phyloP scores from a whole-genome alignment of 2,888 invertebrate species.

The Synanthedon formicaeformis region DNA sequence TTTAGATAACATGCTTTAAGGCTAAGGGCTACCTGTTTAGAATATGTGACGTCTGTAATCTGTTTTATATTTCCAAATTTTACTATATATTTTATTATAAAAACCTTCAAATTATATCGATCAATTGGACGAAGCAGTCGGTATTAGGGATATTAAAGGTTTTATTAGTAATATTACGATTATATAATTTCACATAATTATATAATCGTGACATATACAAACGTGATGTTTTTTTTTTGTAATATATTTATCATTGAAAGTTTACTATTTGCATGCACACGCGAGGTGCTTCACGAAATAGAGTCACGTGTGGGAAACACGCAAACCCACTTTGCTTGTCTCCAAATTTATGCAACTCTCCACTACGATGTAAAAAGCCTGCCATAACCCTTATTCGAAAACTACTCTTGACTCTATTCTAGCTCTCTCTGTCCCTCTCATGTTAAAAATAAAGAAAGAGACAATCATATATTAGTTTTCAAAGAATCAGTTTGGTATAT shows the following conservation, averaged over 20 bases:
- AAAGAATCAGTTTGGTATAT: conserved; percentile 16
- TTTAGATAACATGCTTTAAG: too few species aligned
- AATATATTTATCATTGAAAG: not conserved
- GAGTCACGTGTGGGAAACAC: conserved; percentile 48
- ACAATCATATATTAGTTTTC: conserved; percentile 2
- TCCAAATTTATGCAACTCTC: conserved; percentile 51
- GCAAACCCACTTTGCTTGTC: conserved; percentile 51
- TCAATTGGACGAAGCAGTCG: too few species aligned
- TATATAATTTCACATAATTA: too few species aligned
- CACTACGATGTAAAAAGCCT: conserved; percentile 20
- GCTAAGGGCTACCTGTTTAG: too few species aligned
- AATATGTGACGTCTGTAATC: too few species aligned
- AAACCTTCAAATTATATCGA: too few species aligned
- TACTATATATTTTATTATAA: too few species aligned
- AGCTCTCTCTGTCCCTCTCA: not conserved
- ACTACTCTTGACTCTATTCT: not conserved
- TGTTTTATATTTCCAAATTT: too few species aligned
- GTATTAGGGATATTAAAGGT: too few species aligned
- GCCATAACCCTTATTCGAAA: conserved; percentile 15
- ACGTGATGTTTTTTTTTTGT: too few species aligned
- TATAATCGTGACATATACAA: too few species aligned
- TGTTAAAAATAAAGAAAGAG: not conserved
- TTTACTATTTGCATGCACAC: conserved; percentile 5
- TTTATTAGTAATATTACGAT: too few species aligned
- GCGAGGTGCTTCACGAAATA: conserved; percentile 29